Base-by-base conservation (phyloP, 2,797 vertebrate species). In the Geotrypetes seraphini region DNA sequence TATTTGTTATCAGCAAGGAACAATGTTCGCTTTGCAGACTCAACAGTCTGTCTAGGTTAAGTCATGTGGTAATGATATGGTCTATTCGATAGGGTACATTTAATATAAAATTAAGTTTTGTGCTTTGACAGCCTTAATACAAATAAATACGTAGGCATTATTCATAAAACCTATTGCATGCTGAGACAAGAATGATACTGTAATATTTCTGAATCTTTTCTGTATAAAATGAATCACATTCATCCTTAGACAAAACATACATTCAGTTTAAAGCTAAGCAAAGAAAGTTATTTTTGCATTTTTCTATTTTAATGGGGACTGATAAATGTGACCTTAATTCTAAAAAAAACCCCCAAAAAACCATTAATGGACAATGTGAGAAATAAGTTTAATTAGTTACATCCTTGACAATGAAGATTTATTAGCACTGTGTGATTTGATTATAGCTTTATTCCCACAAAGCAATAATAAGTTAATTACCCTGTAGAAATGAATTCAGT, bases 111-210 rank as follows among this genome's bases (percentile, higher is more conserved):
- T 28, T 8, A 36, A 5, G 6, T 2, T 32, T 31, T 34, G 30
- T 36, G 46, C 28, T 44, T 51, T 39, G n/a, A 47, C 33, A 46
- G 9, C 36, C 14, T 9, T 22, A 45, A 5, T 35, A 27, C 19
- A 39, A 59, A 45, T 42, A 66, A 49, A 57, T 50, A 60, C 36
- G 22, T 23, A 23, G 28, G 12, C 38, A 30, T 10, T 39, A 13
- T 22, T 25, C 34, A 5, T 35, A 57, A 71, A n/a, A 57, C 39
- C 36, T 59, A 49, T 48, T 47, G 22, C 7, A 55, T n/a, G 3
- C 30, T 48, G 5, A 56, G 19, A 19, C 47, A 43, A 41, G 39
- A 55, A 40, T 21, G 39, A 66, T 56, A 53, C 55, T 27, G 46
- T 14, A 22, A 47, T 25, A 26, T 43, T 10, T 47, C 22, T 19